Evolutionary conservation across 2,797 vertebrate genomes (phyloP), one percentile per base, ranked within the genome.

Genomic region (Halcyon badia): DNA sequence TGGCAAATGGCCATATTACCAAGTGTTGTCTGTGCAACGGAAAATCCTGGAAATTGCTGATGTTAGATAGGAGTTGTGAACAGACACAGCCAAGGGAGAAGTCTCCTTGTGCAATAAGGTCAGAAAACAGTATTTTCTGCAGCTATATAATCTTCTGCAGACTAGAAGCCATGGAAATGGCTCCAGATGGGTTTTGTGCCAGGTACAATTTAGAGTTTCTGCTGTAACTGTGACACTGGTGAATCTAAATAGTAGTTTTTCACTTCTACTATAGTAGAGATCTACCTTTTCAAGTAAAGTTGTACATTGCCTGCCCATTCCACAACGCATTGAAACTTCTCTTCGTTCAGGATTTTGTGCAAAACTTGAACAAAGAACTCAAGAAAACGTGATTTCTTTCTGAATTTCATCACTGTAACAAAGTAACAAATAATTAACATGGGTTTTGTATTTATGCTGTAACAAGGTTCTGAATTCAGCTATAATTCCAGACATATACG

Each of bases 331-430:
- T 98, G 86, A 91, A 98, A 97, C 28, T 98, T 98, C 94, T 99
- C 99, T 92, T 99, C 99, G 72, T 98, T 98, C 90, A 99, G 75
- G 42, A 98, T 97, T 98, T 98, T 99, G 88, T 98, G 98, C 86
- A 99, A 97, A 89, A 99, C 95, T 61, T 98, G 97, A 15, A 98
- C 98, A 44, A 99, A 99, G 93, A 98, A 98, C 97, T 99, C 99
- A 90, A 99, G 95, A 94, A 99, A 99, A 95, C 98, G 98, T n/a
- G 97, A 35, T 69, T 98, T 98, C 5, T 93, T 95, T 96, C 97
- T 99, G 95, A 99, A 98, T 96, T 99, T 99, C 98, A 99, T 98
- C 80, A 99, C 99, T 99, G 91, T 33, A 81, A 97, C 24, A 52
- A 94, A 95, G 37, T 39, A 95, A 86, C 12, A 80, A 61, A 88